A percentile compares a stretch with the other conserved stretches of the same genome.
phyloP scores from a whole-genome alignment of 1,140 invertebrate species.

The Anoplophora glabripennis region DNA sequence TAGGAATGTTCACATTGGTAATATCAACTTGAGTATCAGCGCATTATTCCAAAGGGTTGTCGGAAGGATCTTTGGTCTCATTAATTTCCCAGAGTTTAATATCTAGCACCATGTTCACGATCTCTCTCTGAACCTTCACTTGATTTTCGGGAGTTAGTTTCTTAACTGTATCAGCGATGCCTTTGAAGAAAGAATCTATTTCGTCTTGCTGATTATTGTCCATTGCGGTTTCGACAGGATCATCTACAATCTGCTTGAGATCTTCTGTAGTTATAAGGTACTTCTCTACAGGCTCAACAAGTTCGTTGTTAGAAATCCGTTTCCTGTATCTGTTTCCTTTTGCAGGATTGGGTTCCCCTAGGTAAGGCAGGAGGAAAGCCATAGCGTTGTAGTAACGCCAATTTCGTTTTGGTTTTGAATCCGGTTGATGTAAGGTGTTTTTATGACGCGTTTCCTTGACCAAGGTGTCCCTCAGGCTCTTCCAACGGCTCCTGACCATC shows the following conservation, averaged over 20 bases:
- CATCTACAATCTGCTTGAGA: background rate
- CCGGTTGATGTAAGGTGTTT: background rate
- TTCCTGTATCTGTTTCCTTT: background rate
- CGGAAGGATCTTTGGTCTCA: background rate
- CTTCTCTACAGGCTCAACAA: background rate
- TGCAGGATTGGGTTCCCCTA: background rate
- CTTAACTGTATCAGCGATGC: constrained; percentile 12
- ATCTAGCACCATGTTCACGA: constrained; percentile 20
- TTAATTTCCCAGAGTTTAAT: constrained; percentile 13
- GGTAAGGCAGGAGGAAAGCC: constrained; percentile 5
- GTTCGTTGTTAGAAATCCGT: background rate
- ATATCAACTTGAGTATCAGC: too few species aligned
- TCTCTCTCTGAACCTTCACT: constrained; percentile 12
- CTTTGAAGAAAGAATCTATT: constrained; percentile 17
- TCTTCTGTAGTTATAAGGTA: too few species aligned
- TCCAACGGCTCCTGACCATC: constrained; percentile 14
- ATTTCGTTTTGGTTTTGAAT: constrained; percentile 3
- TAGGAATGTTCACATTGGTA: too few species aligned
- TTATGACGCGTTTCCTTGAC: constrained; percentile 15
- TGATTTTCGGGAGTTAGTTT: constrained; percentile 16
- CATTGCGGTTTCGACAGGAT: background rate
- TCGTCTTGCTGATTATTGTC: background rate
- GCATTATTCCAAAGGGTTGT: too few species aligned
- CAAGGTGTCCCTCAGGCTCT: constrained; percentile 18
- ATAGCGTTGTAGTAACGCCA: constrained; percentile 14